Conservation (phyloP, 2,797 vertebrate genomes). For the Zenarchopterus dispar region DNA sequence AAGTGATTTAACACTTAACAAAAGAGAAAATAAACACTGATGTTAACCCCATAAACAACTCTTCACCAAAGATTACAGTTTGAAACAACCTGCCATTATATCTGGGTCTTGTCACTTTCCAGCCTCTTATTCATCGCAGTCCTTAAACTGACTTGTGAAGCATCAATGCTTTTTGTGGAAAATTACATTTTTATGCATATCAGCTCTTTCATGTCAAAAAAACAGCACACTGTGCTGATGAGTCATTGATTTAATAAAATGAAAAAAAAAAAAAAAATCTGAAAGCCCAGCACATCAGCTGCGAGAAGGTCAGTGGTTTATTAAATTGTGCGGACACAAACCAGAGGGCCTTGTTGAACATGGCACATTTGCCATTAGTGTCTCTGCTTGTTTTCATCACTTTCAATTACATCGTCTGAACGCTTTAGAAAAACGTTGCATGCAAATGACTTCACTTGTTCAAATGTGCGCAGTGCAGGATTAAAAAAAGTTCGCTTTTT, state of each 20-base stretch:
- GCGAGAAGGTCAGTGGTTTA: conserved; percentile 67
- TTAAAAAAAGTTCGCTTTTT: conserved; percentile 20
- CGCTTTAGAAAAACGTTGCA: conserved; percentile 8
- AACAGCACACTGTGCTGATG: conserved; percentile 62
- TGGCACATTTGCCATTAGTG: conserved; percentile 42
- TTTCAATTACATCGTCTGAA: conserved; percentile 38
- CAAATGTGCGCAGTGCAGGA: conserved; percentile 3
- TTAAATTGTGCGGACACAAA: conserved; percentile 65
- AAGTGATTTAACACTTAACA: too few species aligned
- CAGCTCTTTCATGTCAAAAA: conserved; percentile 60
- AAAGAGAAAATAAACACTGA: too few species aligned
- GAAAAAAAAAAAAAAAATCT: conserved; percentile 14
- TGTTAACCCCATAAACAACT: too few species aligned
- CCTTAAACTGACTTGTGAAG: conserved; percentile 33
- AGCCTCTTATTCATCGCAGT: conserved; percentile 4
- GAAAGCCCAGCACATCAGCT: conserved; percentile 65
- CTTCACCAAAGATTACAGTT: not conserved
- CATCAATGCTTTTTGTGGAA: conserved; percentile 48
- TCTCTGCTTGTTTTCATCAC: conserved; percentile 44
- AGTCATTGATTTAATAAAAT: conserved; percentile 70
- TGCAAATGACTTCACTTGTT: conserved; percentile 23
- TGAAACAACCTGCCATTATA: not conserved
- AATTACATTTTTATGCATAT: conserved; percentile 76
- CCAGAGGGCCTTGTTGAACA: conserved; percentile 57
- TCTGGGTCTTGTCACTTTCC: conserved; percentile 39